Evolutionary conservation across 2,888 invertebrate genomes (phyloP).

Genomic region (Euphydryas editha): DNA sequence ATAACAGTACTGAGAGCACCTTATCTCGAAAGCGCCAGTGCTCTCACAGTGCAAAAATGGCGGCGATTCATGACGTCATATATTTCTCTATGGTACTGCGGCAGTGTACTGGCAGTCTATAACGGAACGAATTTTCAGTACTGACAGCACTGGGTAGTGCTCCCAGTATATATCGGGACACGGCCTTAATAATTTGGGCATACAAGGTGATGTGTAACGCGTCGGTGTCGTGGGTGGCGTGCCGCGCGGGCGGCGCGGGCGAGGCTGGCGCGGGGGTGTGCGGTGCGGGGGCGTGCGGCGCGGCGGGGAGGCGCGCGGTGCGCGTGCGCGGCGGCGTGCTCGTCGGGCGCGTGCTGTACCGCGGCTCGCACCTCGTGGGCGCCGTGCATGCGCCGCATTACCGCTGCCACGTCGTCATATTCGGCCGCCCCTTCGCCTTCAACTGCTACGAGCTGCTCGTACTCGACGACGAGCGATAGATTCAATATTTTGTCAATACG

Average conservation of each 20-base stretch:
- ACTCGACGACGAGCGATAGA: constrained; percentile 42
- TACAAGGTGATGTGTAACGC: background rate
- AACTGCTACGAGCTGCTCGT: constrained; percentile 72
- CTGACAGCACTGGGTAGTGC: too few relatives aligned
- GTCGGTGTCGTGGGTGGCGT: constrained; percentile 62
- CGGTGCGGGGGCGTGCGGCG: too few relatives aligned
- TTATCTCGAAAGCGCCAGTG: too few relatives aligned
- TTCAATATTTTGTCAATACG: background rate
- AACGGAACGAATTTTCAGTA: too few relatives aligned
- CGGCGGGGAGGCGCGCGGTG: constrained; percentile 55
- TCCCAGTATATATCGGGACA: too few relatives aligned
- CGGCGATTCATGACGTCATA: too few relatives aligned
- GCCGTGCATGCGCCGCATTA: constrained; percentile 61
- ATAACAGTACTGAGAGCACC: too few relatives aligned
- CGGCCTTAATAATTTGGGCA: too few relatives aligned
- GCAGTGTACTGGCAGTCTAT: too few relatives aligned
- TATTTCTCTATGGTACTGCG: too few relatives aligned
- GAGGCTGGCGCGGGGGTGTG: constrained; percentile 54
- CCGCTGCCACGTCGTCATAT: constrained; percentile 71
- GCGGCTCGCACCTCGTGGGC: constrained; percentile 59
- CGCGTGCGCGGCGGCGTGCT: constrained; percentile 54
- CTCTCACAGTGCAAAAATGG: too few relatives aligned
- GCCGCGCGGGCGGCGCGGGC: constrained; percentile 57
- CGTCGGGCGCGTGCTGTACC: constrained; percentile 62
- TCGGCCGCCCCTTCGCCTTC: constrained; percentile 70